Evolutionary conservation across 2,888 invertebrate species (phyloP).

Genomic region (Platynereis dumerilii): DNA sequence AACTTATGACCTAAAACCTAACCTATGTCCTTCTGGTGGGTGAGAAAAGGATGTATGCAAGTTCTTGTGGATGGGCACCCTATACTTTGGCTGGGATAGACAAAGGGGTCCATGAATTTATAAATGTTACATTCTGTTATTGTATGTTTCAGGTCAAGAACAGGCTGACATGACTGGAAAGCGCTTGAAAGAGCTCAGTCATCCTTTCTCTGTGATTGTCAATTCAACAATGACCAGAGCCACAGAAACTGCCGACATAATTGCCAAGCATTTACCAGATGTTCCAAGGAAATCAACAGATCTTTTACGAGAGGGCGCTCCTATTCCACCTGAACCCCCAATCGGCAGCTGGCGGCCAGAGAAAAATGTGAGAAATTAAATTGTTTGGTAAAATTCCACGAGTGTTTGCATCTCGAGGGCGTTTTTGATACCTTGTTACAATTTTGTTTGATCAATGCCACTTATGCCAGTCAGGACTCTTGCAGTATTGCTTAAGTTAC

Average conservation of each 20-base stretch:
- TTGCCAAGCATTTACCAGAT: conserved; percentile 73
- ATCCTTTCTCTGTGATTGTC: conserved; percentile 81
- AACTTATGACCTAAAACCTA: too few relatives aligned
- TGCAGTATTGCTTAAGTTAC: too few relatives aligned
- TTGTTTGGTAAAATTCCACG: too few relatives aligned
- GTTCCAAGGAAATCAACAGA: conserved; percentile 66
- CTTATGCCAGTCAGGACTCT: not conserved
- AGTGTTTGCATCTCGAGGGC: too few relatives aligned
- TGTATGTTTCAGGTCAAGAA: conserved; percentile 70
- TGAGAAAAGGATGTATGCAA: too few relatives aligned
- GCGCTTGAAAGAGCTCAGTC: conserved; percentile 75
- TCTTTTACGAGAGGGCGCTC: conserved; percentile 89
- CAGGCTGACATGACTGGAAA: conserved; percentile 88
- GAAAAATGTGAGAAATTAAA: conserved; percentile 69
- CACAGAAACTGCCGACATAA: conserved; percentile 86
- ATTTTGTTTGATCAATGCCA: not conserved
- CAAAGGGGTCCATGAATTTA: too few relatives aligned
- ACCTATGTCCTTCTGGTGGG: too few relatives aligned
- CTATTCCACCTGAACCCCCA: conserved; percentile 92
- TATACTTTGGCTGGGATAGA: too few relatives aligned
- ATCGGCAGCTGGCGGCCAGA: conserved; percentile 87
- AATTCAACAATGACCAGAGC: conserved; percentile 94
- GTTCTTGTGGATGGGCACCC: too few relatives aligned
- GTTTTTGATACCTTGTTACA: not conserved
- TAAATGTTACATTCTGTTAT: too few relatives aligned